Percentiles rank a stretch among this genome's conserved stretches.
Conservation (phyloP, 2,113 vertebrate species). For the Nansenia antarctica region DNA sequence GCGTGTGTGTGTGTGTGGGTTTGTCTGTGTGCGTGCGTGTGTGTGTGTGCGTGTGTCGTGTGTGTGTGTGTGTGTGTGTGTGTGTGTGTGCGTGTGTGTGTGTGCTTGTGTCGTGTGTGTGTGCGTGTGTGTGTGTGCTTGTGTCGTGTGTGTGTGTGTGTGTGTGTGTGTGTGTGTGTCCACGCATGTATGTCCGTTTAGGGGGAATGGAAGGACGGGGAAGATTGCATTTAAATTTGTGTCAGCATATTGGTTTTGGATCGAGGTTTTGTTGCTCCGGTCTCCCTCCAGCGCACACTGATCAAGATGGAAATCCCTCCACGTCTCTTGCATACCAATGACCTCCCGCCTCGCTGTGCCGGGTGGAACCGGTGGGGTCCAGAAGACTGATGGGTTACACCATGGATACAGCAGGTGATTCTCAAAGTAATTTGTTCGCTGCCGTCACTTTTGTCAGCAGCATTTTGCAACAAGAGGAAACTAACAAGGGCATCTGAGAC, state of each 20-base stretch:
- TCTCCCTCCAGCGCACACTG: not conserved
- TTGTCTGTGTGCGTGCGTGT: not conserved
- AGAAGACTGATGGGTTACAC: not conserved
- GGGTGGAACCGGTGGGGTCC: not conserved
- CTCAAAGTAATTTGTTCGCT: not conserved
- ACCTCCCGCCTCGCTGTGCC: not conserved
- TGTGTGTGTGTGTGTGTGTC: not conserved
- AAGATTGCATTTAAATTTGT: conserved; percentile 9
- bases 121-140: not conserved
- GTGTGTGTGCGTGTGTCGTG: not conserved
- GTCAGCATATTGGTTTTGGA: conserved; percentile 1
- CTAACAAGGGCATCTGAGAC: conserved; percentile 51
- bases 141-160: not conserved
- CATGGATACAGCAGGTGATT: conserved; percentile 15
- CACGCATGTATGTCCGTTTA: not conserved
- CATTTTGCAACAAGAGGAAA: conserved; percentile 17
- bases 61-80: not conserved
- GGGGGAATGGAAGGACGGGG: not conserved
- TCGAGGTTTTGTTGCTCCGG: not conserved
- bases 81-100: not conserved
- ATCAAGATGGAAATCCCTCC: conserved; percentile 7
- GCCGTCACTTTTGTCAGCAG: conserved; percentile 13
- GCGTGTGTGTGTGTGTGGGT: not conserved
- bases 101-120: conserved; percentile 9
- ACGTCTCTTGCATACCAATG: conserved; percentile 6